A percentile compares a stretch with the other conserved stretches of the same genome.
phyloP scores from a whole-genome alignment of 2,888 invertebrate genomes.

The Cyclophora albipunctata region DNA sequence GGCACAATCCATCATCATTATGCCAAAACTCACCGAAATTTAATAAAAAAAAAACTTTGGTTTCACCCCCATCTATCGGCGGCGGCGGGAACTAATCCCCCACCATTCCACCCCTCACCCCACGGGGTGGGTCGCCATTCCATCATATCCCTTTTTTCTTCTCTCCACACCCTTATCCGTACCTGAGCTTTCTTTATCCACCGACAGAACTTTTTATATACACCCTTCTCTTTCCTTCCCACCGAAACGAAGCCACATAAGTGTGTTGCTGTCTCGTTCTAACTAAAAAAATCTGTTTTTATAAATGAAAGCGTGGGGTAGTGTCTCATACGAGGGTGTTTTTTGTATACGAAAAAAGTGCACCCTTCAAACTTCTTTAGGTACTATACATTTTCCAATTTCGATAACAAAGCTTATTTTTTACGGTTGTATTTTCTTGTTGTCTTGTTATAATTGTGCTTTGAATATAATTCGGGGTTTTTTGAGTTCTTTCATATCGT shows the following conservation, averaged over 20 bases:
- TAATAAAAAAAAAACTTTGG: constrained; percentile 68
- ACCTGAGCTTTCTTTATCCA: constrained; percentile 75
- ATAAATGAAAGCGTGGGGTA: constrained; percentile 68
- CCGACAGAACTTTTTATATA: constrained; percentile 65
- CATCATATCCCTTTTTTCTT: constrained; percentile 72
- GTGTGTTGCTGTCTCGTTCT: constrained; percentile 38
- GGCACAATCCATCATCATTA: constrained; percentile 73
- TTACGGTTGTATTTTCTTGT: constrained; percentile 42
- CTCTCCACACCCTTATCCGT: constrained; percentile 72
- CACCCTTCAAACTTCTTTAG: constrained; percentile 62
- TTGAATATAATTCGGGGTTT: constrained; percentile 37
- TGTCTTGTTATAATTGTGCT: constrained; percentile 58
- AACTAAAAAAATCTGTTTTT: constrained; percentile 70
- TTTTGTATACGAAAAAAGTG: constrained; percentile 67
- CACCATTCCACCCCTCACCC: constrained; percentile 33
- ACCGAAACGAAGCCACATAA: constrained; percentile 10
- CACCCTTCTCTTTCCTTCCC: constrained; percentile 46
- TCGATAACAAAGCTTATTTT: constrained; percentile 71
- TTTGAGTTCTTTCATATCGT: constrained; percentile 39
- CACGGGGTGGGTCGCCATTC: constrained; percentile 53
- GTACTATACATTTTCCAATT: constrained; percentile 63
- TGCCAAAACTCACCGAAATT: constrained; percentile 69
- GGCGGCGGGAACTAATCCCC: constrained; percentile 38
- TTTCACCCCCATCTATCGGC: constrained; percentile 67
- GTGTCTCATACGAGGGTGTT: constrained; percentile 69